Base-by-base conservation (phyloP, 30 jellyfish, hydroid and myxozoan genomes). In the Rhopilema esculentum region DNA sequence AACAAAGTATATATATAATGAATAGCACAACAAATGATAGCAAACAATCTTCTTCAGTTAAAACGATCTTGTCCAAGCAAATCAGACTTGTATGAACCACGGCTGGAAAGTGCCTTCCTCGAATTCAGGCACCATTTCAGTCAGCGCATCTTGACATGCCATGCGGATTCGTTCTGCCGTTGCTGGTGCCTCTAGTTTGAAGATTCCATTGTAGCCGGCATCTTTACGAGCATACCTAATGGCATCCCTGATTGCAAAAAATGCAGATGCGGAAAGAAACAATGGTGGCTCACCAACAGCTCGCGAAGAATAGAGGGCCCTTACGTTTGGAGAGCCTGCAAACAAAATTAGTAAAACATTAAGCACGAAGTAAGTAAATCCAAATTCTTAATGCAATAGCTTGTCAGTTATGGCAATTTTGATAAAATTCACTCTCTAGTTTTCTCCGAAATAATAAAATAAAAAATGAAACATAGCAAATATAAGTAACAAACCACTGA, bases 271-370 rank as follows among this genome's bases (percentile, higher is more conserved):
- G 16, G 79, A 79, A 27, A 84, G 86, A 66, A 72, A 84, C 32
- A 84, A 27, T 7, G 93, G 75, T n/a, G 93, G 87, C 74, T 84
- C 87, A 0, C 87, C 91, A 16, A 67, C 67, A 15, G 84, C 85
- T 51, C 52, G n/a, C 33, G 91, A 82, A 6, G 90, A 80, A 26
- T 82, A 69, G 49, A 82, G 64, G 6, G 93, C 93, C 26, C 87
- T 75, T 15, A 25, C 26, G 40, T 84, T 71, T 48, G 93, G 74
- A 12, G 93, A 51, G 19, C 87, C 87, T 84, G 49, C n/a, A n/a
- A n/a, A n/a, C n/a, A n/a, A n/a, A n/a, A n/a, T n/a, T n/a, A n/a
- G n/a, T n/a, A n/a, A n/a, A n/a, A n/a, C n/a, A n/a, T n/a, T n/a
- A n/a, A n/a, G n/a, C n/a, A n/a, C n/a, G n/a, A n/a, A n/a, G n/a